phyloP scores from a whole-genome alignment of 2,113 vertebrate species.

The Jacana jacana region DNA sequence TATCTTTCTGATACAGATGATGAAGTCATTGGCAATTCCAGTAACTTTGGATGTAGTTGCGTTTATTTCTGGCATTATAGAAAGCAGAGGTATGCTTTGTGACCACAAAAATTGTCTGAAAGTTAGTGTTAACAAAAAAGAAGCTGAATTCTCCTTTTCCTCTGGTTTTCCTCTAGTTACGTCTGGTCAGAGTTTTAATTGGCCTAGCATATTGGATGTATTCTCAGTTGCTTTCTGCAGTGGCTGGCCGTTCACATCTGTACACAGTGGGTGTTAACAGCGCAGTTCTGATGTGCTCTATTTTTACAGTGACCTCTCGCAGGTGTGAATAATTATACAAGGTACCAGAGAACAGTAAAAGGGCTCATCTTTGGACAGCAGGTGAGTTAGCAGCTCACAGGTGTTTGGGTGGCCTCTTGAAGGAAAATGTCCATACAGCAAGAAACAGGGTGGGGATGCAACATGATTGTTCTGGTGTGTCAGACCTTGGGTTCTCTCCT shows the following conservation, averaged over 20 bases:
- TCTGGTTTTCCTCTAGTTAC: background rate
- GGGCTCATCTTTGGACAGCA: background rate
- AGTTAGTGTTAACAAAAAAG: background rate
- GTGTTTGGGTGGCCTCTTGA: background rate
- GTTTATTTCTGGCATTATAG: background rate
- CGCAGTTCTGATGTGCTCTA: background rate
- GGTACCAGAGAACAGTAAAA: background rate
- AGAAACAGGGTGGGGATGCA: background rate
- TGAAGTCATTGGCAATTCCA: background rate
- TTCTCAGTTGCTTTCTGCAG: background rate
- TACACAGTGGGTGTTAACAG: background rate
- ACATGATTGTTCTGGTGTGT: background rate
- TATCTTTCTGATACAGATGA: background rate
- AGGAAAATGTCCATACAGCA: background rate
- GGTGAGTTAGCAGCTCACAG: background rate
- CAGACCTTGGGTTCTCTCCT: background rate
- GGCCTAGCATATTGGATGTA: background rate
- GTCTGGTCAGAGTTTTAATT: background rate
- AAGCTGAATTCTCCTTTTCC: background rate
- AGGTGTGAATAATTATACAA: background rate
- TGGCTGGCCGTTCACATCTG: background rate
- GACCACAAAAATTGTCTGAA: background rate
- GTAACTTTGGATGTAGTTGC: background rate
- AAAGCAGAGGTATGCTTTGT: background rate
- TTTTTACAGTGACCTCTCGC: background rate